Evolutionary conservation across 2,113 vertebrate species (phyloP).

Genomic region (Tragulus kanchil): DNA sequence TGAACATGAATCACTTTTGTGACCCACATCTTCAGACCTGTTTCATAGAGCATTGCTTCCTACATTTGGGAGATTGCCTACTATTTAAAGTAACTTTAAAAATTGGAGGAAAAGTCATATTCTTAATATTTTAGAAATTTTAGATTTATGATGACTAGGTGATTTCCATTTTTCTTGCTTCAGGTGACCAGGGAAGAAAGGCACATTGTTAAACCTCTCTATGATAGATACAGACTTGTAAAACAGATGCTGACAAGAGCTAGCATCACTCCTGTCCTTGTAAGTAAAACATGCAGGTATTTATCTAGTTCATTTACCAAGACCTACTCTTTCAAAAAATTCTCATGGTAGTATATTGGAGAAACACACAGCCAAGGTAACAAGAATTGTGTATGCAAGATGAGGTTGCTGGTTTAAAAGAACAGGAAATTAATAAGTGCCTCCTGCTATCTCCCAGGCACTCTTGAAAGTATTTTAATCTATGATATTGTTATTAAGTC

Average conservation of each 20-base stretch:
- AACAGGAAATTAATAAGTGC: conserved; percentile 12
- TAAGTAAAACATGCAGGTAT: conserved; percentile 88
- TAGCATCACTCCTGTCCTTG: conserved; percentile 96
- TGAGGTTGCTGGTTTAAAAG: conserved; percentile 41
- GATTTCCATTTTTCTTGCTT: conserved; percentile 84
- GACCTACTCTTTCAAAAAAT: neutral
- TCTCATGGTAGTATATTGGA: conserved; percentile 9
- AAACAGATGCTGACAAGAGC: conserved; percentile 99
- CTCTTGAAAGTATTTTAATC: neutral
- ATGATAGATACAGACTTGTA: conserved; percentile 97
- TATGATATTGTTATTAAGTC: conserved; percentile 22
- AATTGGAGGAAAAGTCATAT: neutral
- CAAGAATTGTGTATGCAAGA: conserved; percentile 10
- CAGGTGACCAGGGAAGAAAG: conserved; percentile 97
- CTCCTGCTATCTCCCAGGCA: neutral
- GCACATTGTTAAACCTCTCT: conserved; percentile 96
- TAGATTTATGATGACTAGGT: conserved; percentile 59
- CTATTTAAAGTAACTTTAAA: conserved; percentile 49
- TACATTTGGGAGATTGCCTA: neutral
- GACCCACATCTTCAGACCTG: neutral
- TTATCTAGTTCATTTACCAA: conserved; percentile 57
- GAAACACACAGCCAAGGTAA: conserved; percentile 8
- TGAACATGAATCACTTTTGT: neutral
- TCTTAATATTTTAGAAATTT: conserved; percentile 33
- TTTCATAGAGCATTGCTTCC: conserved; percentile 44